A percentile compares a stretch with the other conserved stretches of the same genome.
Conservation (phyloP, 1,140 invertebrate genomes). For the Drosophila gunungcola region DNA sequence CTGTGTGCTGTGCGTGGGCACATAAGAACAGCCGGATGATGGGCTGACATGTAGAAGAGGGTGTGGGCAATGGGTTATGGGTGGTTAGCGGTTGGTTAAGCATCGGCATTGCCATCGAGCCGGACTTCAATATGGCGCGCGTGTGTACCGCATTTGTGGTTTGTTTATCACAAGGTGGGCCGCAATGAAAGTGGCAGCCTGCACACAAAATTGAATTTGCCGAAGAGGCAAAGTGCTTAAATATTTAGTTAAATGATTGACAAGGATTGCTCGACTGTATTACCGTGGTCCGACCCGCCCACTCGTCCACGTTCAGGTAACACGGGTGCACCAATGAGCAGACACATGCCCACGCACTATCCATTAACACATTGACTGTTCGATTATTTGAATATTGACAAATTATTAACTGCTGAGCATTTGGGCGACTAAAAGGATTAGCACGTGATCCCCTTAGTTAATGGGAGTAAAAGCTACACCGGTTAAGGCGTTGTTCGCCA, state of each 20-base stretch:
- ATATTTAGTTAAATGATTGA: constrained; percentile 75
- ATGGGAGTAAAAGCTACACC: constrained; percentile 9
- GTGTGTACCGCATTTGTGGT: constrained; percentile 68
- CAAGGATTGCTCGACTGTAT: constrained; percentile 39
- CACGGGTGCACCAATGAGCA: too few relatives aligned
- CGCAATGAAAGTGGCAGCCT: constrained; percentile 8
- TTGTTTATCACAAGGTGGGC: constrained; percentile 52
- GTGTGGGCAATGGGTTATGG: neutral
- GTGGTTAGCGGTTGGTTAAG: constrained; percentile 1
- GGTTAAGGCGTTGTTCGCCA: constrained; percentile 15
- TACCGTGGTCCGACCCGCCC: constrained; percentile 5
- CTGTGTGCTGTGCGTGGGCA: constrained; percentile 7
- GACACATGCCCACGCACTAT: neutral
- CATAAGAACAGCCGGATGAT: constrained; percentile 8
- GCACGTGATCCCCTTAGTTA: constrained; percentile 16
- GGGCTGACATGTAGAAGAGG: neutral
- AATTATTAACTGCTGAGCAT: constrained; percentile 55
- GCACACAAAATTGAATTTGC: constrained; percentile 65
- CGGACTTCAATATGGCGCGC: constrained; percentile 51
- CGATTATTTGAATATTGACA: constrained; percentile 56
- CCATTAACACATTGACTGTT: constrained; percentile 35
- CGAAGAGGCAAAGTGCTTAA: constrained; percentile 54
- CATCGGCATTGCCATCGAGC: constrained; percentile 9
- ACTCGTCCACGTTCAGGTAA: neutral
- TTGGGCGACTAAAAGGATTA: constrained; percentile 20